Conservation (phyloP, 2,797 vertebrate genomes). For the Pseudochirops corinnae region DNA sequence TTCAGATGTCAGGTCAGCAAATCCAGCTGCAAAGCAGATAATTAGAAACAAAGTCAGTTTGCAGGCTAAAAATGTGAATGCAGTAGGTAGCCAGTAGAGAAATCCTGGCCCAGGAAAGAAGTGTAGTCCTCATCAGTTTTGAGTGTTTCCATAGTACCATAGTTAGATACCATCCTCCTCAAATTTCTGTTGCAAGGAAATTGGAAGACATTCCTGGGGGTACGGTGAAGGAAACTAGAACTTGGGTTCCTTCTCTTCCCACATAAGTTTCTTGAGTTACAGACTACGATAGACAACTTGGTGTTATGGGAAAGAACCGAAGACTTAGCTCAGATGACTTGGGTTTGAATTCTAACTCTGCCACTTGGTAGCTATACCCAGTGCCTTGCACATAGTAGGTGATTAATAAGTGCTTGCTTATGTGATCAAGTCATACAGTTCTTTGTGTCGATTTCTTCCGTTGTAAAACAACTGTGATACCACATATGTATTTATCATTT, state of each 20-base stretch:
- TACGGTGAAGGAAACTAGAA: neutral
- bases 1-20: conserved; percentile 75
- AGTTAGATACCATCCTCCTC: neutral
- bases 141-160: neutral
- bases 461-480: neutral
- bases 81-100: conserved; percentile 24
- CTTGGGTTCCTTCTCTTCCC: neutral
- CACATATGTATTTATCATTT: neutral
- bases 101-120: fast-evolving
- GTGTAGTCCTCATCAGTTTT: neutral
- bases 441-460: neutral
- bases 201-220: neutral
- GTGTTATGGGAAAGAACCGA: neutral
- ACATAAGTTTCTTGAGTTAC: neutral
- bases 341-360: neutral
- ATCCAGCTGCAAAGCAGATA: conserved; percentile 67
- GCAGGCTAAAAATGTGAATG: conserved; percentile 37
- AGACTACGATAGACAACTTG: neutral
- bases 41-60: conserved; percentile 65
- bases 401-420: neutral
- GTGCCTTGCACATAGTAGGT: neutral
- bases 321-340: neutral
- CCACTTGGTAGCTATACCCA: neutral
- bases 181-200: neutral
- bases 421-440: neutral